Base-by-base conservation (phyloP, 2,113 vertebrate species). In the Melospiza melodia region DNA sequence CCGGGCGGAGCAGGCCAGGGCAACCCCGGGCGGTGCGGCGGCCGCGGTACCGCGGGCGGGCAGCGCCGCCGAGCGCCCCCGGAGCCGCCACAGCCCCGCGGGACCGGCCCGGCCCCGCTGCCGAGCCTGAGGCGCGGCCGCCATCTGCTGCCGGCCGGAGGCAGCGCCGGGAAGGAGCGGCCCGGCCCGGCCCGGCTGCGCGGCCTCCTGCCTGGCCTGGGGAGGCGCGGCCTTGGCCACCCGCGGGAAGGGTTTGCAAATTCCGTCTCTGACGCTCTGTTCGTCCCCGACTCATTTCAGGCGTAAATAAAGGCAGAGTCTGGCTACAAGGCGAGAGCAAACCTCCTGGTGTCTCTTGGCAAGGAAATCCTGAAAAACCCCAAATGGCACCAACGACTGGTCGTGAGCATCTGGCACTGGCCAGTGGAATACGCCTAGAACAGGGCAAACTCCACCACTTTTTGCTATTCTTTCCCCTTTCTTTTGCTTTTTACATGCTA, bases 131-230 rank as follows among this genome's bases (percentile, higher is more conserved):
- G 89, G 55, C 66, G 37, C 79, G 93, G 96, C 96, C 96, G 97
- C 97, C 98, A 95, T 62, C 98, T 98, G 85, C 96, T 85, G 94
- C 27, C 84, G 9, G 73, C 39, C 27, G 37, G 6, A 15, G 55
- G 84, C 7, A 77, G 55, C 63, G 63, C 46, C 65, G 74, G 28
- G 3, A 10, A 11, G 33, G 48, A 20, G 65, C 15, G 43, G 52
- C 62, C 35, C 24, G 10, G 52, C 72, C 35, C 15, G 9, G 49
- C 46, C 51, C 51, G 51, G 25, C 51, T 6, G 63, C 3, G 24
- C 20, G 10, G n/a, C 41, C 61, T 31, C 30, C 24, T 27, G 25
- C 31, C 27, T 27, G 8, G 6, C 20, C 0, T 18, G 61, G 19
- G 31, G 18, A 6, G 9, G n/a, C 59, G 1, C 8, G 52, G 49